Conservation (phyloP, 2,888 invertebrate species). For the Agrochola macilenta region DNA sequence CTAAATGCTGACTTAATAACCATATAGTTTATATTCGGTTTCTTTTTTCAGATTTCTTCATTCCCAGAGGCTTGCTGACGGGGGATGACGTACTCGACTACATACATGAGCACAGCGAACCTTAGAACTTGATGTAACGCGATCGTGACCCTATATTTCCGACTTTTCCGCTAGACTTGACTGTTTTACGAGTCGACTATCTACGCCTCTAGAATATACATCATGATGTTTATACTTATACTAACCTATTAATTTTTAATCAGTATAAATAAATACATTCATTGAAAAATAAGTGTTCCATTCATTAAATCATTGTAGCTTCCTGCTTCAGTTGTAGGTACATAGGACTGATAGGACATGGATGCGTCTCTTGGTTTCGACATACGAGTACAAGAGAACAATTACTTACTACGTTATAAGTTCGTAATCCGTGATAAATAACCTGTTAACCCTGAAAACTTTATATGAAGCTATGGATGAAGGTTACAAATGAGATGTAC, state of each 20-base stretch:
- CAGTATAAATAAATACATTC: neutral
- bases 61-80: constrained; percentile 8
- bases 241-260: neutral
- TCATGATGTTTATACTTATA: constrained; percentile 1
- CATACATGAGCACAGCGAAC: constrained; percentile 2
- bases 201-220: neutral
- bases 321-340: neutral
- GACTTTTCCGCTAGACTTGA: neutral
- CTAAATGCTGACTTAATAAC: neutral
- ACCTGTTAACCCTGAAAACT: constrained; percentile 32
- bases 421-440: constrained; percentile 7
- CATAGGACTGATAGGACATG: neutral
- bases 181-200: neutral
- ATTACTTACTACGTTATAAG: constrained; percentile 14
- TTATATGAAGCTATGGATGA: constrained; percentile 17
- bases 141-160: neutral
- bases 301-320: neutral
- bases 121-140: neutral
- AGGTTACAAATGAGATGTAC: constrained; percentile 26
- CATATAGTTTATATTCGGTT: neutral
- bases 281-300: neutral
- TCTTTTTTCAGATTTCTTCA: constrained; percentile 13
- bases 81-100: constrained; percentile 27
- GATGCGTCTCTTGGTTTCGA: neutral
- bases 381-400: constrained; percentile 9